A percentile compares a stretch with the other conserved stretches of the same genome.
Conservation (phyloP, 1,140 invertebrate genomes). For the Pentalonia nigronervosa region DNA sequence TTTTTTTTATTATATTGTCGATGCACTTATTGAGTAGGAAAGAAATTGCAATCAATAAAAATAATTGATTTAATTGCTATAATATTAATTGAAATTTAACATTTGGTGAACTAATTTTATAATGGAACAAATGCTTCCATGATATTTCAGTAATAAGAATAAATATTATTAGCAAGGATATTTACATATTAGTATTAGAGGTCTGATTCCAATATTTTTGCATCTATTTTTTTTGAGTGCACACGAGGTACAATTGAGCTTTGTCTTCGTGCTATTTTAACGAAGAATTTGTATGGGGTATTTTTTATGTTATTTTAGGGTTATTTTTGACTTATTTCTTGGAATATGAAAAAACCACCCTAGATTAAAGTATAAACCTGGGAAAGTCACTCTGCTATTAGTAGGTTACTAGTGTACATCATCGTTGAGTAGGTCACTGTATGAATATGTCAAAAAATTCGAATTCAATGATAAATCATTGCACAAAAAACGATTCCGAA, state of each 20-base stretch:
- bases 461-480: not conserved
- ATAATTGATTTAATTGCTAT: not conserved
- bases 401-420: not conserved
- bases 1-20: too few species aligned
- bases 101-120: not conserved
- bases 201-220: not conserved
- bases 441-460: not conserved
- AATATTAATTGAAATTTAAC: not conserved
- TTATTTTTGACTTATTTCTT: not conserved
- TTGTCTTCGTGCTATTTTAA: not conserved
- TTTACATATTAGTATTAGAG: not conserved
- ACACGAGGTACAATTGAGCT: too few species aligned
- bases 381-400: not conserved
- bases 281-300: too few species aligned
- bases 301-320: too few species aligned
- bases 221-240: not conserved
- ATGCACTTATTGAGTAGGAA: not conserved
- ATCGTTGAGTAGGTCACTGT: not conserved
- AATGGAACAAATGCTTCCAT: not conserved
- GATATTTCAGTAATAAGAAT: not conserved
- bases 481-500: not conserved
- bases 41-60: not conserved
- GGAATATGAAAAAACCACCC: not conserved
- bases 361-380: not conserved
- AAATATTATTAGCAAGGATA: not conserved